Percentiles rank a stretch among this genome's conserved stretches.
These are phyloP conservation scores for Melanerpes formicivorus DNA, from an alignment of 2,113 vertebrate genomes.

Conservation along the genomic window DNA sequence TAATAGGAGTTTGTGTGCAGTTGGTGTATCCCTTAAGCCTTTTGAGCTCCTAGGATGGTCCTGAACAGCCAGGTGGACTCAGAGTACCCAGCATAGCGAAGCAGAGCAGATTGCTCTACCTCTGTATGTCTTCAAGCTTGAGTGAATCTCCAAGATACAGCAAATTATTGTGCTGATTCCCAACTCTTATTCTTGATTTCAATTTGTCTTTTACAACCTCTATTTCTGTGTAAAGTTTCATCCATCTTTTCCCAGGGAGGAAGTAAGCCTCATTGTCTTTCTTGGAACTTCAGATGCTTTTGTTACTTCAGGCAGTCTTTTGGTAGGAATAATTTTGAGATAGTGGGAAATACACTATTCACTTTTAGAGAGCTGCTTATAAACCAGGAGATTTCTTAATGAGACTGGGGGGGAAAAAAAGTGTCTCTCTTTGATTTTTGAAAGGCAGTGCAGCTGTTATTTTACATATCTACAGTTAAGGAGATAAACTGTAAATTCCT, in stretches of 20 bases:
- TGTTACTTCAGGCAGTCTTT: not conserved
- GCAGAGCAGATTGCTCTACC: not conserved
- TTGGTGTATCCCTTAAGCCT: not conserved
- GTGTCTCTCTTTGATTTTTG: not conserved
- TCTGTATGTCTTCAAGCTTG: not conserved
- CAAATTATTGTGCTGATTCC: not conserved
- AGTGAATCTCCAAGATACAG: not conserved
- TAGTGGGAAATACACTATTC: not conserved
- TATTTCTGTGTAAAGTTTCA: not conserved
- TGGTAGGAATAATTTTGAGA: not conserved
- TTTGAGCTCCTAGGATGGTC: not conserved
- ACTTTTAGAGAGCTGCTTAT: not conserved
- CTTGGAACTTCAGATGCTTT: not conserved
- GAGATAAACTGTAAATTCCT: conserved; percentile 18
- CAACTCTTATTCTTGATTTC: not conserved
- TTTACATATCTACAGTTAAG: not conserved
- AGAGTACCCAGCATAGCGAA: not conserved
- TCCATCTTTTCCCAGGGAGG: not conserved
- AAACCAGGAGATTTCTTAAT: not conserved
- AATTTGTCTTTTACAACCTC: not conserved
- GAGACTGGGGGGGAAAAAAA: not conserved
- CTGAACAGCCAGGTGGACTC: not conserved
- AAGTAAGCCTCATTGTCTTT: not conserved
- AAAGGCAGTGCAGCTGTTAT: not conserved
- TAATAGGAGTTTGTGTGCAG: not conserved